A percentile compares a stretch with the other conserved stretches of the same genome.
phyloP scores from a whole-genome alignment of 2,888 invertebrate species.

The Agriopis aurantiaria region DNA sequence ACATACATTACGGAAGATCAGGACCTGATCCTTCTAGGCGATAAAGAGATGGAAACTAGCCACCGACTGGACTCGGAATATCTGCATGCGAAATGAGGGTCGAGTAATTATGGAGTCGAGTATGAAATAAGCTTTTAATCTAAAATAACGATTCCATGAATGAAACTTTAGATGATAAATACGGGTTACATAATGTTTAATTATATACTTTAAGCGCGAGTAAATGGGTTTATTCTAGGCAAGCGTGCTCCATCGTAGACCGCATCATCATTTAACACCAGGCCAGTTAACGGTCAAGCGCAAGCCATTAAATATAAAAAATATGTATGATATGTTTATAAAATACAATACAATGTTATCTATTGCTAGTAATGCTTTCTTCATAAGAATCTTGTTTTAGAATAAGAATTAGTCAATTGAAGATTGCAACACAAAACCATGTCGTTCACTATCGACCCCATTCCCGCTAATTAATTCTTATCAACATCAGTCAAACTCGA shows the following conservation, averaged over 20 bases:
- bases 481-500: slow-evolving; percentile 44
- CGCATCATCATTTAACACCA: too few relatives aligned
- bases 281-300: too few relatives aligned
- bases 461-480: slow-evolving; percentile 41
- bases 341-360: background rate
- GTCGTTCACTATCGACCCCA: slow-evolving; percentile 32
- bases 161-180: background rate
- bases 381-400: background rate
- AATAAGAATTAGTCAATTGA: background rate
- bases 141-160: slow-evolving; percentile 14
- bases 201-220: too few relatives aligned
- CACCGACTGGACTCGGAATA: slow-evolving; percentile 48
- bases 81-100: slow-evolving; percentile 36
- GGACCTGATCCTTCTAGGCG: slow-evolving; percentile 64
- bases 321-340: too few relatives aligned
- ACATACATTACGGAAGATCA: slow-evolving; percentile 81
- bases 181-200: background rate
- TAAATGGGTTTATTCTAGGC: too few relatives aligned
- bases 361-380: background rate
- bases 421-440: slow-evolving; percentile 25
- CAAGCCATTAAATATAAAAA: too few relatives aligned
- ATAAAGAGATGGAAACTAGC: slow-evolving; percentile 69
- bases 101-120: slow-evolving; percentile 17
- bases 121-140: slow-evolving; percentile 12
- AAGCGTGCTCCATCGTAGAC: too few relatives aligned